These are phyloP conservation scores for Geopemphigus sp. DNA, from an alignment of 1,140 invertebrate species.

Conservation along the genomic window DNA sequence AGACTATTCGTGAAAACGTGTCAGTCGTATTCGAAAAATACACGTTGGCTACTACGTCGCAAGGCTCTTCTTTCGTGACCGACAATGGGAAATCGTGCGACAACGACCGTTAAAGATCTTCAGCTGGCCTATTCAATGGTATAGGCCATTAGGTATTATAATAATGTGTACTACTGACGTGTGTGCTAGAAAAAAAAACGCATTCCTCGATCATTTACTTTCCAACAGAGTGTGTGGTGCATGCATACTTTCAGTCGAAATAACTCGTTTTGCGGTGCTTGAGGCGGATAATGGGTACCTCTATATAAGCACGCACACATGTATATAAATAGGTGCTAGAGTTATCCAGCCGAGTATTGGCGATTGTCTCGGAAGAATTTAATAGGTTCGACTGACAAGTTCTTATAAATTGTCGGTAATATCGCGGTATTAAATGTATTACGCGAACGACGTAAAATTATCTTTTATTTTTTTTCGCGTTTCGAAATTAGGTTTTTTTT, in stretches of 20 bases:
- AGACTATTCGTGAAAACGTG: not conserved
- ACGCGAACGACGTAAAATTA: no score
- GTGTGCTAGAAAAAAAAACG: constrained; percentile 19
- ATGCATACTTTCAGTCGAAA: constrained; percentile 12
- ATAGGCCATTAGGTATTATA: not conserved
- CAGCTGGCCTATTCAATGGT: not conserved
- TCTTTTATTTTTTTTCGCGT: no score
- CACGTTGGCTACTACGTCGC: not conserved
- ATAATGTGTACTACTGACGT: not conserved
- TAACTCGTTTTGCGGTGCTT: constrained; percentile 10
- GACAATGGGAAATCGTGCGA: no score
- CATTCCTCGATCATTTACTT: constrained; percentile 14
- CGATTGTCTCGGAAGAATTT: no score
- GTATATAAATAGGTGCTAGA: not conserved
- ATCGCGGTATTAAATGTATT: no score
- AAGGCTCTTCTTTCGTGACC: no score
- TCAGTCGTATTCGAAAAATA: not conserved
- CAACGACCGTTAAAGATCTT: constrained; percentile 1
- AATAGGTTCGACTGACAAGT: no score
- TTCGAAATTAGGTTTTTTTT: no score
- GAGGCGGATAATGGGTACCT: not conserved
- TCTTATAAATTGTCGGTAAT: no score
- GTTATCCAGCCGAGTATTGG: no score
- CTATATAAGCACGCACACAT: not conserved
- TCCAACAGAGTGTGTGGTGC: not conserved